These are phyloP conservation scores for Zaprionus camerounensis DNA, from an alignment of 1,140 invertebrate species.

Conservation along the genomic window DNA sequence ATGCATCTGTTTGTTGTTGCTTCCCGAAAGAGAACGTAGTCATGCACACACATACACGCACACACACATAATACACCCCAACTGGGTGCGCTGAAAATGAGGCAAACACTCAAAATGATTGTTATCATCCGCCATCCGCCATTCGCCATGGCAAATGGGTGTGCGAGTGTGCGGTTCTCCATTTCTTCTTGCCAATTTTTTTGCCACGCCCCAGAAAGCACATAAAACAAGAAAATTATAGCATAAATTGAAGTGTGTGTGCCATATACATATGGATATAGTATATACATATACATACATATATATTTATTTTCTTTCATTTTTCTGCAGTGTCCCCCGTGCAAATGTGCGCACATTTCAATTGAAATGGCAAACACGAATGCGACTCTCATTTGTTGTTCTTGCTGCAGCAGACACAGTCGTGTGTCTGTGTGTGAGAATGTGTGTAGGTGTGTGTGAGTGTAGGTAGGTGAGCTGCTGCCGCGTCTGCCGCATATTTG, in stretches of 20 bases:
- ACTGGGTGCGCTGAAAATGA: conserved; percentile 58
- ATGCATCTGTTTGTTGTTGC: conserved; percentile 55
- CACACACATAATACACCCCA: conserved; percentile 5
- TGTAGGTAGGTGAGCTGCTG: conserved; percentile 54
- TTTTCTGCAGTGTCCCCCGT: conserved; percentile 36
- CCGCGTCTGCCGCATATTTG: conserved; percentile 57
- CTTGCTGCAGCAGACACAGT: conserved; percentile 33
- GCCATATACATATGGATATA: background rate
- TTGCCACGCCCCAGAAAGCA: conserved; percentile 68
- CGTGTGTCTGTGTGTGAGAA: background rate
- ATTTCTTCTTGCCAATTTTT: conserved; percentile 44
- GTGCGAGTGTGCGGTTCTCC: conserved; percentile 7
- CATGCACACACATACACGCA: conserved; percentile 21
- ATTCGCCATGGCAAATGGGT: conserved; percentile 37
- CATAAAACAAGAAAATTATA: conserved; percentile 75
- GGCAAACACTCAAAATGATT: conserved; percentile 77
- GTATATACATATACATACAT: background rate
- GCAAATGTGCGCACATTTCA: conserved; percentile 76
- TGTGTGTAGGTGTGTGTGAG: conserved; percentile 9
- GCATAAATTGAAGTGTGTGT: conserved; percentile 63
- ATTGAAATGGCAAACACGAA: conserved; percentile 76
- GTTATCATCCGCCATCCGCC: conserved; percentile 44
- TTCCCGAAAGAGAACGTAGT: conserved; percentile 25
- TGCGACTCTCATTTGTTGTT: conserved; percentile 43
- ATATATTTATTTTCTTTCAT: conserved; percentile 3